Evolutionary conservation across 2,888 invertebrate species (phyloP).

Genomic region (Synergus gifuensis): DNA sequence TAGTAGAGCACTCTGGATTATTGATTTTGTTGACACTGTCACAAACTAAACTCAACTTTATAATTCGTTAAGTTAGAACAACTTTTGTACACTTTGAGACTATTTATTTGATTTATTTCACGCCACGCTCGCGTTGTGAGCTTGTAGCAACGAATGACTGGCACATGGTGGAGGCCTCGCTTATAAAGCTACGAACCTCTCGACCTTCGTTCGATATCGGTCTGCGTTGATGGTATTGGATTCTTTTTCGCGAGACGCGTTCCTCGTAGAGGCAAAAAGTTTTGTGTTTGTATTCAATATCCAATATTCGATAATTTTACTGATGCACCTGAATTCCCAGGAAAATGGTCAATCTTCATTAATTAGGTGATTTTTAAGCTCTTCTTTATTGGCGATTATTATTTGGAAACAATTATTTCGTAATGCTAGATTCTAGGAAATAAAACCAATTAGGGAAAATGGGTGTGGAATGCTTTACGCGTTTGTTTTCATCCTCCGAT

Average conservation of each 20-base stretch:
- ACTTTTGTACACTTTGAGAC: neutral
- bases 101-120: neutral
- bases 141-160: constrained; percentile 51
- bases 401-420: neutral
- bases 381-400: neutral
- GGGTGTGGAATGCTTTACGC: neutral
- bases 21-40: neutral
- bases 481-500: neutral
- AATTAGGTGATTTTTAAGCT: neutral
- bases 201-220: constrained; percentile 45
- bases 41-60: neutral
- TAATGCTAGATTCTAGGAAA: neutral
- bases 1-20: neutral
- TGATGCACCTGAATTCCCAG: neutral
- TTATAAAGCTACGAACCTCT: constrained; percentile 54
- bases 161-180: constrained; percentile 45
- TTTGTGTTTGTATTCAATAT: neutral
- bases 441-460: neutral
- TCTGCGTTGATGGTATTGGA: constrained; percentile 1
- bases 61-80: neutral
- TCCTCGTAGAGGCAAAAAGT: neutral
- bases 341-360: neutral
- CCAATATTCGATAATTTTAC: neutral
- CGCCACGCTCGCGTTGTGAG: constrained; percentile 45
- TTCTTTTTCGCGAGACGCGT: constrained; percentile 29